phyloP scores from a whole-genome alignment of 2,797 vertebrate genomes.

The Allochrocebus solatus region DNA sequence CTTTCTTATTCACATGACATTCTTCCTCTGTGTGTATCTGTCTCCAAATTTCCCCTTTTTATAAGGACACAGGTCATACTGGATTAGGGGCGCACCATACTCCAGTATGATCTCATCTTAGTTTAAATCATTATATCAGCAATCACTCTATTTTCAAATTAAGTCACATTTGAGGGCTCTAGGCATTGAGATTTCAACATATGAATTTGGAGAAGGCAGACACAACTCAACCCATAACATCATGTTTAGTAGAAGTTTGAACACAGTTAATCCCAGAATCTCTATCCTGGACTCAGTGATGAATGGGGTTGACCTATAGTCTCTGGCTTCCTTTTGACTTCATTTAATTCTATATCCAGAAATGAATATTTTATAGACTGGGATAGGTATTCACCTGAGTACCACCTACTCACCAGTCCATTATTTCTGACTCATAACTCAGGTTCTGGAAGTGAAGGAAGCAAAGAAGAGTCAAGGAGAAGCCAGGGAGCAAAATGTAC shows the following conservation, averaged over 20 bases:
- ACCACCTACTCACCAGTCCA: background rate
- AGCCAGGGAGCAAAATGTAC: background rate
- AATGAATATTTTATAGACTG: background rate
- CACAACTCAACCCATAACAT: background rate
- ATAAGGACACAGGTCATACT: background rate
- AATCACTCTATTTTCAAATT: background rate
- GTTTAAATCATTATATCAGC: background rate
- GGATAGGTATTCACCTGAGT: background rate
- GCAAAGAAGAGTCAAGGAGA: background rate
- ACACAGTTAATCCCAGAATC: background rate
- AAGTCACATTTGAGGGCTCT: background rate
- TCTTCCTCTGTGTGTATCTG: background rate
- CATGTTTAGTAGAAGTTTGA: background rate
- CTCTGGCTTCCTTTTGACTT: background rate
- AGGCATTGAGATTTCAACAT: background rate
- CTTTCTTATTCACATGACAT: background rate
- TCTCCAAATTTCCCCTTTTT: background rate
- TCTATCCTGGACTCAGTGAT: background rate
- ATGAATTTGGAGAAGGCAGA: background rate
- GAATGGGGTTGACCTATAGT: background rate
- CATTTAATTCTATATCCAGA: background rate
- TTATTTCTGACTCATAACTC: background rate
- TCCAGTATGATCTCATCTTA: background rate
- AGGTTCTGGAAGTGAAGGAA: background rate
- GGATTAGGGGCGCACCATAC: background rate